phyloP scores from a whole-genome alignment of 2,113 vertebrate species.

The Puffinus mauretanicus region DNA sequence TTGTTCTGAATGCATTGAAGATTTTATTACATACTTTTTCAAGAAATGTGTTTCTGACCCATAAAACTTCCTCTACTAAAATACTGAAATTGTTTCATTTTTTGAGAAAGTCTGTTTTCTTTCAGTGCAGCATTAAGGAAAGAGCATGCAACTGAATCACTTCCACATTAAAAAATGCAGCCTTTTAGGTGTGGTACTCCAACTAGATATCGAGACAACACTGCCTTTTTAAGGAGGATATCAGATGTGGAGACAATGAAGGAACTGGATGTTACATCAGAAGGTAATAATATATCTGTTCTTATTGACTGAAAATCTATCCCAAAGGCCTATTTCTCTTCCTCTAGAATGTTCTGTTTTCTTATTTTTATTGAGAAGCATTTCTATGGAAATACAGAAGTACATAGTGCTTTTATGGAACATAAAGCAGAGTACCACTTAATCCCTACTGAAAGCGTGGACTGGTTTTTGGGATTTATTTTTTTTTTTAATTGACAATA shows the following conservation, averaged over 20 bases:
- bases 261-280: not conserved
- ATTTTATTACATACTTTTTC: not conserved
- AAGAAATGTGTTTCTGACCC: not conserved
- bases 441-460: not conserved
- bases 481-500: not conserved
- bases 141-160: not conserved
- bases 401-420: not conserved
- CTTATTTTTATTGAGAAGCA: not conserved
- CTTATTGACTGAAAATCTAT: not conserved
- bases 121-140: not conserved
- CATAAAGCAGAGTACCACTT: not conserved
- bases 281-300: not conserved
- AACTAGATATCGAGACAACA: not conserved
- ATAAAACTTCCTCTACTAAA: not conserved
- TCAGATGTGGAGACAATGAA: not conserved
- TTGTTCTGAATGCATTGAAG: not conserved
- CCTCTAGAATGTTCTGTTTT: not conserved
- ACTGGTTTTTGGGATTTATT: not conserved
- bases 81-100: not conserved
- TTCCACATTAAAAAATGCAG: not conserved
- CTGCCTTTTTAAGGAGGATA: not conserved
- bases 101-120: not conserved
- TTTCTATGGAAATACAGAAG: not conserved
- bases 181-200: not conserved
- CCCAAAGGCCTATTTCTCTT: not conserved